Evolutionary conservation across 2,797 vertebrate genomes (phyloP), one percentile per base, ranked within the genome.

Genomic region (Poecilia picta): DNA sequence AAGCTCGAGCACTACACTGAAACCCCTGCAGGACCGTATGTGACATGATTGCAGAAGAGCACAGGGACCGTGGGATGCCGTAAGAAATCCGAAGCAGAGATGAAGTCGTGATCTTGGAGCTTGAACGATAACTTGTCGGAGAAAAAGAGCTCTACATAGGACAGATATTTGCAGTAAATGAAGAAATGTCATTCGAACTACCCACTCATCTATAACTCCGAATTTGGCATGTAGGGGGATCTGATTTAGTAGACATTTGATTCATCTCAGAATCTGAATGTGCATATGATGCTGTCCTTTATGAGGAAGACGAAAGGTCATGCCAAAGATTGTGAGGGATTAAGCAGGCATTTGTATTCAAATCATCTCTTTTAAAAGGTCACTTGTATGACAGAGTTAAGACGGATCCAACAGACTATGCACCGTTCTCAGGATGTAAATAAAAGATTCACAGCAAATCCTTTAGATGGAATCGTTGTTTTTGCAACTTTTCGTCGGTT

Each of bases 341-440:
- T 46, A 79, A 82, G 76, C 57, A 74, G 78, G 8, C 82, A 79
- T 85, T 81, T 83, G 76, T 74, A 79, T 86, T 86, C 3, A 76
- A 85, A 75, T 79, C 71, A 13, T 6, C 43, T 66, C 72, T 76
- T 73, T 73, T 77, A 73, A 84, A 83, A 89, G 88, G 87, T 90
- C 84, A 75, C 55, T 51, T 68, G 53, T 73, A 78, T 57, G 82
- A 59, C 75, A 76, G 49, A 31, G 2, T 68, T 39, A 76, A 73
- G 72, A 76, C 43, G 59, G 79, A 73, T 36, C 28, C 76, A 66
- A 15, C 45, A 59, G 46, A 78, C 43, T 57, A 31, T 83, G 83
- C 68, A 39, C 72, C 8, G 46, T 0, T 68, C 62, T 25, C 75
- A 41, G 33, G 12, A 45, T 18, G 59, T 41, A 53, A 75, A 76